Percentiles rank a stretch among this genome's conserved stretches.
phyloP scores from a whole-genome alignment of 2,797 vertebrate species.

The Fratercula arctica region DNA sequence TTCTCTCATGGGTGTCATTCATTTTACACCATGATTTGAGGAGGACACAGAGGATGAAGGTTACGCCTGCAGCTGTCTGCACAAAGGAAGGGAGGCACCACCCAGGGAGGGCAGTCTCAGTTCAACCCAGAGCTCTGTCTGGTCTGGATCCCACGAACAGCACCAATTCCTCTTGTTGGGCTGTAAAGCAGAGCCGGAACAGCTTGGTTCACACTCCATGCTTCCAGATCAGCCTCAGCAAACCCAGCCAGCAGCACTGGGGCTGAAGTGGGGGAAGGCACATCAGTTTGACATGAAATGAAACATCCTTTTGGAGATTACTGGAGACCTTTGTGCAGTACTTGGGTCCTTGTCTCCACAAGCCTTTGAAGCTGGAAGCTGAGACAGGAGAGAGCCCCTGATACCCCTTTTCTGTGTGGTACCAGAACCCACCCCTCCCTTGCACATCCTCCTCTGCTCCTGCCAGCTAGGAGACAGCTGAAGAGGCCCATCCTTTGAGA shows the following conservation, averaged over 20 bases:
- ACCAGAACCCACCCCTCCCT: not conserved
- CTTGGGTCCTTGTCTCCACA: not conserved
- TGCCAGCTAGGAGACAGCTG: not conserved
- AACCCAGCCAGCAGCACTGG: not conserved
- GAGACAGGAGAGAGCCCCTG: not conserved
- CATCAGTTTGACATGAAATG: not conserved
- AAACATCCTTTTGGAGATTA: not conserved
- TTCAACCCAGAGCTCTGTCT: not conserved
- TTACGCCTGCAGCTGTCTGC: not conserved
- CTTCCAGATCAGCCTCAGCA: not conserved
- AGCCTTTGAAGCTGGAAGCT: not conserved
- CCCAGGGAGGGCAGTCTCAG: not conserved
- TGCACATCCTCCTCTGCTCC: not conserved
- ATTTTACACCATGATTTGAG: not conserved
- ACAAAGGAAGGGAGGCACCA: not conserved
- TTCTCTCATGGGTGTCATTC: not conserved
- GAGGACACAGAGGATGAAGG: not conserved
- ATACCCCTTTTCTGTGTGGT: not conserved
- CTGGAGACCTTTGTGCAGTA: not conserved
- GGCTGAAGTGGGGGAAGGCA: fast-evolving
- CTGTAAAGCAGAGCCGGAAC: not conserved
- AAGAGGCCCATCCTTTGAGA: not conserved
- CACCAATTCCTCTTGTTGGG: not conserved
- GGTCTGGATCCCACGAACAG: not conserved
- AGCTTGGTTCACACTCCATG: not conserved